Evolutionary conservation across 2,888 invertebrate genomes (phyloP), one percentile per base, ranked within the genome.

Genomic region (Atrina japonica): DNA sequence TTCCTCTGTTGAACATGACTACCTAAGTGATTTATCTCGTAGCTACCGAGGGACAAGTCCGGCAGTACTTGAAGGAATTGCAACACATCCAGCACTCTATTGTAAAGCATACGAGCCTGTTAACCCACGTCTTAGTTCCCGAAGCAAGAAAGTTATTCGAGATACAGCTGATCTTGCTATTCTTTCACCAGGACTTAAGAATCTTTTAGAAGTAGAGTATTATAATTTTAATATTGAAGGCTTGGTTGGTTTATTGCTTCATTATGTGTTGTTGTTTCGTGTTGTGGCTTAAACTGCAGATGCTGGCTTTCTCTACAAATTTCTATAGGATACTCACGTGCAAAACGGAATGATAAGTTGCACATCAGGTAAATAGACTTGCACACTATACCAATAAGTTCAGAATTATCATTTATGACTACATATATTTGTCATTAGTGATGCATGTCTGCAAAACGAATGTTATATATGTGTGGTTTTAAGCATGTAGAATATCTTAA

Each of bases 121-220:
- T 25, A 70, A 75, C 30, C 75, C 80, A 6, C 64, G 66, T 53
- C 63, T 89, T 9, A 88, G 87, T 77, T 80, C 83, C 6, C 75
- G 82, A 45, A 88, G 88, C 68, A 80, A 83, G 67, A 84, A 83
- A 71, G 83, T 85, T 29, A 83, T 88, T 63, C 76, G 88, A n/a
- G 86, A 88, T 45, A 82, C 87, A 1, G 80, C 84, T 14, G 88
- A 89, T 23, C 74, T 88, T 27, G 84, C 83, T 5, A 52, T 83
- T 27, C 58, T 77, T 6, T 80, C 86, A 1, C 89, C 88, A 1
- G 89, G 87, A 75, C 81, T 89, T 18, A 84, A 85, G 68, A 70
- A 73, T 55, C 68, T 88, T 58, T 83, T 88, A 75, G 89, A 89
- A 83, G 89, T 89, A 88, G 81, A 80, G 80, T 82, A 80, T 82